phyloP scores from a whole-genome alignment of 2,888 invertebrate species.

The Tenthredo livida region DNA sequence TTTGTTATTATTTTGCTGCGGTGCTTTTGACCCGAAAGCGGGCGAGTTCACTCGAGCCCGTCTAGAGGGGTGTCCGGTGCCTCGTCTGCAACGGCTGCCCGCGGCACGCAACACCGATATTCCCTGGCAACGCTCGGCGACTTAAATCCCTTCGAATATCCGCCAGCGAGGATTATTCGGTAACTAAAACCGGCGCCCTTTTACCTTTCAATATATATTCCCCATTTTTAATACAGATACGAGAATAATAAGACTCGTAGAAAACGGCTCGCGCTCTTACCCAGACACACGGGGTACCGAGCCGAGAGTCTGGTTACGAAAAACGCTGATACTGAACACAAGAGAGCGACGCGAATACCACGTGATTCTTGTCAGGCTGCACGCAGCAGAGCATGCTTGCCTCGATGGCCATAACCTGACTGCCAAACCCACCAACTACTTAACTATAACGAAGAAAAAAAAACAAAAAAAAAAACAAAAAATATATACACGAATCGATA shows the following conservation, averaged over 20 bases:
- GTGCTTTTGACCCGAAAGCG: slow-evolving; percentile 76
- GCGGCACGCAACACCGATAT: slow-evolving; percentile 53
- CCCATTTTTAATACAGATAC: not conserved
- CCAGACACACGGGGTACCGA: slow-evolving; percentile 53
- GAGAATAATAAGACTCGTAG: not conserved
- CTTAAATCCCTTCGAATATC: slow-evolving; percentile 21
- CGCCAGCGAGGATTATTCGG: slow-evolving; percentile 29
- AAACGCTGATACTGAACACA: slow-evolving; percentile 45
- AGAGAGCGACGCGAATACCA: slow-evolving; percentile 63
- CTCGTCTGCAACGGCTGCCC: slow-evolving; percentile 55
- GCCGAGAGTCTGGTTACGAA: slow-evolving; percentile 49
- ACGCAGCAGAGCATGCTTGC: slow-evolving; percentile 63
- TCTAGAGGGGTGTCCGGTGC: slow-evolving; percentile 72
- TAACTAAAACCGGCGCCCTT: slow-evolving; percentile 42
- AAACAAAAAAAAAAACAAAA: not conserved
- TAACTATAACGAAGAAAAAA: not conserved
- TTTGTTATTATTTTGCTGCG: slow-evolving; percentile 77
- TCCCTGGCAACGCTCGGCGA: slow-evolving; percentile 50
- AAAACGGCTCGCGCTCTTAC: slow-evolving; percentile 56
- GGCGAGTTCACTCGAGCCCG: slow-evolving; percentile 75
- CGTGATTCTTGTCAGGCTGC: slow-evolving; percentile 69
- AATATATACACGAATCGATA: not conserved
- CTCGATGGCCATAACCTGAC: slow-evolving; percentile 69
- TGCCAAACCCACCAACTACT: slow-evolving; percentile 49
- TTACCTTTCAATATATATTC: not conserved